A percentile compares a stretch with the other conserved stretches of the same genome.
Evolutionary conservation across 2,113 vertebrate species (phyloP).

Genomic region (Catharus minimus): DNA sequence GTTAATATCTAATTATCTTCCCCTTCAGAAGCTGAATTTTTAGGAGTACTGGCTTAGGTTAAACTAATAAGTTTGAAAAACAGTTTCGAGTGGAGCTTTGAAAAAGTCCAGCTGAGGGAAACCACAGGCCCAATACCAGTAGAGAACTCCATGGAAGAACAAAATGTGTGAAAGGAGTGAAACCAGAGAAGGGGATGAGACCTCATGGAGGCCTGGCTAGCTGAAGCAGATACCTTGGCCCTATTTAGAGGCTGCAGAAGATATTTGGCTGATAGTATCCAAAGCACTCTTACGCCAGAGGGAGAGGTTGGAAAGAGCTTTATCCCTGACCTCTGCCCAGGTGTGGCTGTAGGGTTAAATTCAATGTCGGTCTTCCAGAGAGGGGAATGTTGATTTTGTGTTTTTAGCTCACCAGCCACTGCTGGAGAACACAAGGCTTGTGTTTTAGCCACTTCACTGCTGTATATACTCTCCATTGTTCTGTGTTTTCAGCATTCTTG

Average conservation of each 20-base stretch:
- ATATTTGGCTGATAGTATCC: not conserved
- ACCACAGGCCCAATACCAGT: not conserved
- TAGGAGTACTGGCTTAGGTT: not conserved
- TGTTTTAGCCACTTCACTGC: not conserved
- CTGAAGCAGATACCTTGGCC: not conserved
- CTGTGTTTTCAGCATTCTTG: not conserved
- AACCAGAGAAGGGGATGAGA: not conserved
- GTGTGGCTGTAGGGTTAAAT: not conserved
- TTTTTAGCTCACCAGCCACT: not conserved
- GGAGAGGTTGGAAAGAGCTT: not conserved
- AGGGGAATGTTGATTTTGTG: not conserved
- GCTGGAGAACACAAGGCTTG: not conserved
- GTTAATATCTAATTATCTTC: not conserved
- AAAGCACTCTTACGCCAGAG: not conserved
- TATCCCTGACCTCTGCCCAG: not conserved
- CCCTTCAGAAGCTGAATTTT: not conserved
- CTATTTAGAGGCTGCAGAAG: not conserved
- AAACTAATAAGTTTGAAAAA: not conserved
- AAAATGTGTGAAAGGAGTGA: not conserved
- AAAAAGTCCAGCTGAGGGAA: not conserved
- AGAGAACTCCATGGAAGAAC: not conserved
- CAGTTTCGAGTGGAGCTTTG: not conserved
- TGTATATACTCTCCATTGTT: not conserved
- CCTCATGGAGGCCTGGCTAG: not conserved
- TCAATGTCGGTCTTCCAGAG: not conserved